Base-by-base conservation (phyloP, 2,888 invertebrate species). In the Lycia hirtaria region DNA sequence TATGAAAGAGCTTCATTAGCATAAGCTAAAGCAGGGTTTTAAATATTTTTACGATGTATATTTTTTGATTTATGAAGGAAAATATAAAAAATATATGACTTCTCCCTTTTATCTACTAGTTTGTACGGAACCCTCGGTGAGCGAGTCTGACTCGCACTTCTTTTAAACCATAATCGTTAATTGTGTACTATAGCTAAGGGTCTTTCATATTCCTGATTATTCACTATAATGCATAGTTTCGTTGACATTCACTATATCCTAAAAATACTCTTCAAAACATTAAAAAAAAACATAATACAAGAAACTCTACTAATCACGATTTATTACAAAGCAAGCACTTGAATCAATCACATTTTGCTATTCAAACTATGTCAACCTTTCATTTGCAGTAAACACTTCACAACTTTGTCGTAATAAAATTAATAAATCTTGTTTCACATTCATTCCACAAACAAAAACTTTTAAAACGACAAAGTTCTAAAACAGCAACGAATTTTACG, bases 281-380 rank as follows among this genome's bases (percentile, higher is more conserved):
- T 19, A 32, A n/a, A 43, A 43, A 19, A 37, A 24, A 43, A 45
- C 45, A 57, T 52, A 40, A 48, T 45, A 51, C 40, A 50, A 19
- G 35, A 44, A 37, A 55, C 22, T 44, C 20, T 22, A n/a, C n/a
- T n/a, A n/a, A 33, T 22, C 38, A 56, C 22, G 47, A 60, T 44
- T 22, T 62, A 53, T 50, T 43, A 52, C 55, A 33, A 52, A 58
- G 56, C 56, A 60, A 58, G 64, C 47, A 57, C 60, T 62, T 60
- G 57, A 60, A 60, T 64, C 60, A 60, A 61, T 63, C 55, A 60
- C 48, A 33, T 19, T n/a, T 20, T 28, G 56, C 49, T 33, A 62
- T 66, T 47, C 54, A 40, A 47, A 54, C 53, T 62, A 64, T 62
- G 64, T 60, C 64, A 54, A 58, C 55, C 57, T 50, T 51, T 14